Evolutionary conservation across 2,797 vertebrate species (phyloP), one percentile per base, ranked within the genome.

Genomic region (Cheirogaleus major): DNA sequence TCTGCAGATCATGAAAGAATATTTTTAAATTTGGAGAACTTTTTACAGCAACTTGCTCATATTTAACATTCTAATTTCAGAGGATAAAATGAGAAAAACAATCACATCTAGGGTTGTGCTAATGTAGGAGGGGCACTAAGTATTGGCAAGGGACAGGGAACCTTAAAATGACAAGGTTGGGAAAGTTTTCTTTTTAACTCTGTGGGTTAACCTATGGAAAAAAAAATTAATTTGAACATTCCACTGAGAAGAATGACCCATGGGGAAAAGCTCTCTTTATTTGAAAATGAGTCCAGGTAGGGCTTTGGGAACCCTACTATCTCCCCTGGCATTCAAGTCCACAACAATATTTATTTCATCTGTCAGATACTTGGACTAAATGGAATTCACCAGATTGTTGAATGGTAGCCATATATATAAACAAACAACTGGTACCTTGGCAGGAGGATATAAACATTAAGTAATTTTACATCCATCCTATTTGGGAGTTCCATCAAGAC

Each of bases 331-430:
- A 95, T 98, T 96, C 83, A 90, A 61, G 73, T 94, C 73, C 78
- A 67, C 63, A 79, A 50, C 69, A 97, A 92, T 97, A 97, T 98
- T 97, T 98, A 98, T 92, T 94, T 97, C 79, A 93, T 95, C 93
- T 94, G 91, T 93, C 11, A n/a, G 89, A 96, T 97, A 88, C 94
- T 93, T 97, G 91, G 45, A 96, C 92, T 96, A 98, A 98, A 96
- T 97, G 95, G 97, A 97, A 98, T 97, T 96, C 97, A 97, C 38
- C 80, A 95, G 78, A 97, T 97, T 96, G 91, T 96, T 98, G 97
- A 97, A 97, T 95, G 72, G 45, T 55, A 90, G 96, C 97, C 97
- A 98, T 81, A 67, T 59, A 95, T 84, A 83, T 95, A 96, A 97
- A 97, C 96, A 97, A 96, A 96, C 95, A 97, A 96, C 93, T 86